phyloP scores from a whole-genome alignment of 2,888 invertebrate genomes.

The Artemia sinica region DNA sequence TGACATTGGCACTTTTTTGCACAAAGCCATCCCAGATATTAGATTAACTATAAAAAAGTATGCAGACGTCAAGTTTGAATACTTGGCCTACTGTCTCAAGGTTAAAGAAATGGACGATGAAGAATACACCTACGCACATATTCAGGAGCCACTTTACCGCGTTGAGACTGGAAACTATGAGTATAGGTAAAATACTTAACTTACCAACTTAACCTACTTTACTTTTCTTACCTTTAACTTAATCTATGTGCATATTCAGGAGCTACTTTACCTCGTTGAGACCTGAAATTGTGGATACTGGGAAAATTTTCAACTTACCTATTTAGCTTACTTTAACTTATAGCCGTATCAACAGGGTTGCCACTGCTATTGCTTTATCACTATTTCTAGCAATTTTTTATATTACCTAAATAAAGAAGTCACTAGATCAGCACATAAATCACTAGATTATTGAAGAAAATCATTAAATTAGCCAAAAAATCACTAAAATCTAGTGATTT shows the following conservation, averaged over 20 bases:
- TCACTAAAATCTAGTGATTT: too few species aligned
- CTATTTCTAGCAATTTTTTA: too few species aligned
- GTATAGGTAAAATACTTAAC: slow-evolving; percentile 45
- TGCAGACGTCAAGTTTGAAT: slow-evolving; percentile 96
- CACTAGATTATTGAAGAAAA: too few species aligned
- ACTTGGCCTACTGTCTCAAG: slow-evolving; percentile 93
- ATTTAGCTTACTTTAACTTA: too few species aligned
- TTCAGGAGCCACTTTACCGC: slow-evolving; percentile 89
- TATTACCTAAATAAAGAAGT: too few species aligned
- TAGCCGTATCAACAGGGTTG: too few species aligned
- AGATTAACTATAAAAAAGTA: slow-evolving; percentile 92
- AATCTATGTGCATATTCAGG: slow-evolving; percentile 74
- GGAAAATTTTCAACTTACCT: slow-evolving; percentile 28
- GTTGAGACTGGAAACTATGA: slow-evolving; percentile 99
- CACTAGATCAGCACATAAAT: too few species aligned
- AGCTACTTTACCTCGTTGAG: slow-evolving; percentile 90
- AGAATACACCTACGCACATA: slow-evolving; percentile 73
- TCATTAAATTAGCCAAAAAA: too few species aligned
- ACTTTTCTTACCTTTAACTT: slow-evolving; percentile 7
- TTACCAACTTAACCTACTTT: neutral
- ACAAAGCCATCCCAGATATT: slow-evolving; percentile 96
- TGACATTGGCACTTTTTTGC: slow-evolving; percentile 87
- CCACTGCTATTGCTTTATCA: too few species aligned
- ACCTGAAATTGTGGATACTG: slow-evolving; percentile 99
- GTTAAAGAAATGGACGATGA: slow-evolving; percentile 99